Base-by-base conservation (phyloP, 2,888 invertebrate species). In the Ophioninae sp. region DNA sequence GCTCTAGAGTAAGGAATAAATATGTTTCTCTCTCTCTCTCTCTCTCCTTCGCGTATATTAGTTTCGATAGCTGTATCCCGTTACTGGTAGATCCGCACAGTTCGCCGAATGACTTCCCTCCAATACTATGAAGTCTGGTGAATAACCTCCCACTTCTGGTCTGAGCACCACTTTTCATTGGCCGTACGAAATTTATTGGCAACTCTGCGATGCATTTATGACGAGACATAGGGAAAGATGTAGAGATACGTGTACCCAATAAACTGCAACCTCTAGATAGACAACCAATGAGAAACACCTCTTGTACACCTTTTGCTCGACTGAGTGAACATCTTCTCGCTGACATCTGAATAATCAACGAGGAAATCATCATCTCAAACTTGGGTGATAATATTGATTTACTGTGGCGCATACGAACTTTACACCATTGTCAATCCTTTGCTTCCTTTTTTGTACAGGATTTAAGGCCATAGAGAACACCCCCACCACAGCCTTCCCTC, bases 1-100 rank as follows among this genome's bases (percentile, higher is more conserved):
- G n/a, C n/a, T n/a, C n/a, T n/a, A n/a, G n/a, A 30, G 30, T 30
- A 30, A 1, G 30, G 3, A 30, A 30, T 30, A n/a, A n/a, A n/a
- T n/a, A n/a, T n/a, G n/a, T 64, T 69, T 64, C 67, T 22, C 63
- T 20, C 59, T 65, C 37, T 30, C 64, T 44, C 30, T 64, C n/a
- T 20, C 30, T 41, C 78, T 80, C 77, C 67, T 74, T 79, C 75
- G 71, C 78, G 71, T 78, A 81, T 82, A 84, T 84, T 84, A 84
- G 81, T 82, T 84, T 79, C 76, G 76, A 84, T 84, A 82, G 79
- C 83, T 67, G 81, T 58, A 79, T 81, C 79, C 79, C 68, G 64
- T 44, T 20, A 17, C 22, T n/a, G 69, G 39, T 74, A 67, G 65
- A 74, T 67, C 56, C 79, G 79, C 75, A 71, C 67, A 51, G 51